phyloP scores from a whole-genome alignment of 2,888 invertebrate genomes.

The Parascotia fuliginaria region DNA sequence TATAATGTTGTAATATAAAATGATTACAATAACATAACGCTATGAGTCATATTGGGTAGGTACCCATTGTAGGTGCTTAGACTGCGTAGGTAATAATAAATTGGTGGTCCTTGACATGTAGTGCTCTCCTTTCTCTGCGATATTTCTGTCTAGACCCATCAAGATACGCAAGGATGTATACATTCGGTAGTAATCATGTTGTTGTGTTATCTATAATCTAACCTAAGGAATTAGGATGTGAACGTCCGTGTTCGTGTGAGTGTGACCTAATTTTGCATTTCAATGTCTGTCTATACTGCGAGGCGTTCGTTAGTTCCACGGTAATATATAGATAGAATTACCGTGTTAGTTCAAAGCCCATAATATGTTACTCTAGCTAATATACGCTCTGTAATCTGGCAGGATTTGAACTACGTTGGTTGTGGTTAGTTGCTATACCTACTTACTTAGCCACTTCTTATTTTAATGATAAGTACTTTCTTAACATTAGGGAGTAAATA shows the following conservation, averaged over 20 bases:
- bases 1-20: too few relatives aligned
- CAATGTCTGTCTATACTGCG: conserved; percentile 43
- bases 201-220: conserved; percentile 19
- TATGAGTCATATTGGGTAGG: neutral
- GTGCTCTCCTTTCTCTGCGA: conserved; percentile 10
- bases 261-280: conserved; percentile 48
- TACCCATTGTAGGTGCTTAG: neutral
- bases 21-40: too few relatives aligned
- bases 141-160: neutral
- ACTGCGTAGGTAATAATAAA: neutral
- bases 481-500: too few relatives aligned
- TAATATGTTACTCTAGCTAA: conserved; percentile 13
- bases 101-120: conserved; percentile 5
- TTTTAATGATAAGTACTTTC: too few relatives aligned
- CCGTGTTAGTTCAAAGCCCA: conserved; percentile 27
- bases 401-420: conserved; percentile 11
- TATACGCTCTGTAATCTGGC: conserved; percentile 21
- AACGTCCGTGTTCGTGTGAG: conserved; percentile 25
- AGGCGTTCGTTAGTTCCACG: too few relatives aligned
- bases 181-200: neutral
- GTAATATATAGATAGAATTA: too few relatives aligned
- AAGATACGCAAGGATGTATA: conserved; percentile 6
- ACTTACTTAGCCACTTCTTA: too few relatives aligned
- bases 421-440: too few relatives aligned
- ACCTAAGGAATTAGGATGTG: conserved; percentile 40